phyloP scores from a whole-genome alignment of 2,888 invertebrate species.

The Tolmerus cingulatus region DNA sequence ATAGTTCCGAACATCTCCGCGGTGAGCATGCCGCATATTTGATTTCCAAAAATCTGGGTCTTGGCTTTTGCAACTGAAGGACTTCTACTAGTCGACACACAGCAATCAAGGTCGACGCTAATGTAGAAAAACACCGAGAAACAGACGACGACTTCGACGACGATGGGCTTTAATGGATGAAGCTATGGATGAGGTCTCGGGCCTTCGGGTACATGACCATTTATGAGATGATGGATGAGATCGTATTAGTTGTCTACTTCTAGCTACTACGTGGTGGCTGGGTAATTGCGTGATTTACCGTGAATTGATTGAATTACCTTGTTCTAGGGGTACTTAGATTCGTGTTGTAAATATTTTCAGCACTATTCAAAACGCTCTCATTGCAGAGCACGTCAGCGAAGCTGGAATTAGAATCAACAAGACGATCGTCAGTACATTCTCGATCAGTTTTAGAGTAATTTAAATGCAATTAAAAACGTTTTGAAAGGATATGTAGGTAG shows the following conservation, averaged over 20 bases:
- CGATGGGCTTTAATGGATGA: neutral
- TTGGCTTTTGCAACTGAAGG: slow-evolving; percentile 21
- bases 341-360: neutral
- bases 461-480: neutral
- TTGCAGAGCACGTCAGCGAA: neutral
- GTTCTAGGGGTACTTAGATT: neutral
- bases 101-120: slow-evolving; percentile 4
- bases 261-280: neutral
- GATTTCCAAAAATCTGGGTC: slow-evolving; percentile 17
- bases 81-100: slow-evolving; percentile 9
- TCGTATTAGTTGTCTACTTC: neutral
- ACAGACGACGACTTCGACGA: neutral
- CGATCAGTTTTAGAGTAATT: neutral
- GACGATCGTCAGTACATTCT: neutral
- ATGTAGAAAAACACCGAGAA: neutral
- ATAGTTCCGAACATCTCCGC: neutral
- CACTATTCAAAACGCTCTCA: neutral
- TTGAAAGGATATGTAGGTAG: neutral
- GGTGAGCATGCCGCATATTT: neutral
- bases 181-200: neutral
- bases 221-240: neutral
- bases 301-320: neutral
- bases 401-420: neutral
- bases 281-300: neutral
- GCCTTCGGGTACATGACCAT: neutral